Evolutionary conservation across 2,113 vertebrate species (phyloP).

Genomic region (Spizaetus ornatus): DNA sequence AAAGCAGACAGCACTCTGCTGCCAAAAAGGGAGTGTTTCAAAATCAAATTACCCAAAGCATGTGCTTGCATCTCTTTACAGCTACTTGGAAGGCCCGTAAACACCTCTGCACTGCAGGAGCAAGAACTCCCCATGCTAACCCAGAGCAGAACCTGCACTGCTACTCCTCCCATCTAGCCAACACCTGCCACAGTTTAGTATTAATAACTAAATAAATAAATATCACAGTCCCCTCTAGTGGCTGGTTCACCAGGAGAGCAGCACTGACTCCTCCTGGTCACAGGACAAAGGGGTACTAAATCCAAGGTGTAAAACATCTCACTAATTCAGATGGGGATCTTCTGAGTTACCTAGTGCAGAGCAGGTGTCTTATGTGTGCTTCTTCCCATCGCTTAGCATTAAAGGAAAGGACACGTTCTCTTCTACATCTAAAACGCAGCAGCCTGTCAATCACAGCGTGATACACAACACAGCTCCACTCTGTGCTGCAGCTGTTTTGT

Average conservation of each 20-base stretch:
- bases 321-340: not conserved
- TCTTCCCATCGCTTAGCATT: not conserved
- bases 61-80: not conserved
- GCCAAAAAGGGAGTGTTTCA: not conserved
- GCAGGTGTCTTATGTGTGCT: rapidly evolving
- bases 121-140: not conserved
- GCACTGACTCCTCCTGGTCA: not conserved
- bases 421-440: not conserved
- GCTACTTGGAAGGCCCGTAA: not conserved
- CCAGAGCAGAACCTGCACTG: not conserved
- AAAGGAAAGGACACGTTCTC: not conserved
- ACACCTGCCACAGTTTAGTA: not conserved
- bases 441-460: not conserved
- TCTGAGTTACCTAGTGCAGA: not conserved
- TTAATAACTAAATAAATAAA: not conserved
- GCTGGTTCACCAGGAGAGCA: not conserved
- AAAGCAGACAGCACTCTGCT: not conserved
- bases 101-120: not conserved
- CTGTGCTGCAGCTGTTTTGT: not conserved
- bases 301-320: not conserved
- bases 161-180: not conserved
- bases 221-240: not conserved
- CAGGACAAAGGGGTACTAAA: not conserved
- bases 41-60: not conserved
- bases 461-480: not conserved